Base-by-base conservation (phyloP, 1,140 invertebrate species). In the Maniola jurtina region DNA sequence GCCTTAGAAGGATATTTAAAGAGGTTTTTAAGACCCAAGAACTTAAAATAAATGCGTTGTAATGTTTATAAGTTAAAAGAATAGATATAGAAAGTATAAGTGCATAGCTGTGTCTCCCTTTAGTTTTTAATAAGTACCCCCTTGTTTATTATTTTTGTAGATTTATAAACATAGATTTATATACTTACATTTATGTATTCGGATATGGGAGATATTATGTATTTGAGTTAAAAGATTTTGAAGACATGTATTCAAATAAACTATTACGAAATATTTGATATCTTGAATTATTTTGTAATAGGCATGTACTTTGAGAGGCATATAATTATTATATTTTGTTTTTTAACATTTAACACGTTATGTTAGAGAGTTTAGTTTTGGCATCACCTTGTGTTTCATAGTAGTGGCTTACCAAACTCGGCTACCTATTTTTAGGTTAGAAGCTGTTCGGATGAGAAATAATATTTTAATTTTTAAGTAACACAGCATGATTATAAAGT, bases 101-200 rank as follows among this genome's bases (percentile, higher is more conserved):
- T 68, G 56, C 40, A 70, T 67, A 48, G 71, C 66, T 71, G 70
- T 72, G 71, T 68, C 66, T 71, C 66, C 48, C 11, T 57, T 67
- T 72, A 74, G 70, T 65, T 65, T 58, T 63, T 69, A 68, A 36
- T 38, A n/a, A n/a, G n/a, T n/a, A 55, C 7, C 61, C 61, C 54
- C 70, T 77, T 77, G 72, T 81, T 77, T 77, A 77, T 77, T 72
- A 73, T 77, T 81, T 77, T 78, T 83, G 75, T 81, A 81, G 74
- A 81, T 81, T 80, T 77, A 79, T 79, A 68, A 61, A 70, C 8
- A 57, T 72, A 71, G 76, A 66, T 75, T 45, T 45, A 70, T 75
- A 70, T 61, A 74, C 68, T 70, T 70, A 72, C 57, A 69, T 70
- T 70, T 73, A 72, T 77, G 62, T 80, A 75, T 77, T 54, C 62